Conservation (phyloP, 2,113 vertebrate species). For the Solenodon paradoxus region DNA sequence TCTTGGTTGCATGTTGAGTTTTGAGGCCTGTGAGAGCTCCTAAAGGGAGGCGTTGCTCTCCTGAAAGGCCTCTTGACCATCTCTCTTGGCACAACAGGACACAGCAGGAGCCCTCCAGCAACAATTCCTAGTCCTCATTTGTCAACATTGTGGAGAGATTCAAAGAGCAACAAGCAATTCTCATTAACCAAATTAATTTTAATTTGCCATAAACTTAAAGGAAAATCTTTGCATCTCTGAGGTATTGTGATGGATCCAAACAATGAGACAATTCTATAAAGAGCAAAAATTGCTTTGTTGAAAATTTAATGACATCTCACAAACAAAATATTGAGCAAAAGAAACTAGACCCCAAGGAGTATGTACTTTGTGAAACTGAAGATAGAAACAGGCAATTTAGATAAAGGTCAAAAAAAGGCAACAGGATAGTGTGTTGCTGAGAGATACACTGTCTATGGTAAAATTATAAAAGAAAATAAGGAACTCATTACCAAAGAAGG, state of each 20-base stretch:
- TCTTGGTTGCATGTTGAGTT: not conserved
- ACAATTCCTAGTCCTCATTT: not conserved
- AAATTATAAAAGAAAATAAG: not conserved
- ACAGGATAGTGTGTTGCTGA: not conserved
- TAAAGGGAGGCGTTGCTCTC: not conserved
- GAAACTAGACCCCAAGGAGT: not conserved
- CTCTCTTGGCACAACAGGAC: not conserved
- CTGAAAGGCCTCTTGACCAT: not conserved
- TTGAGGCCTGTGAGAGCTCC: not conserved
- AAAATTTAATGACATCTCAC: not conserved
- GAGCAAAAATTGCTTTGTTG: not conserved
- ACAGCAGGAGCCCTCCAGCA: not conserved
- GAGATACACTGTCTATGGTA: not conserved
- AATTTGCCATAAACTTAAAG: not conserved
- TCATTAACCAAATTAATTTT: not conserved
- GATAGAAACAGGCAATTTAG: no score
- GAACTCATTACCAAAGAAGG: not conserved
- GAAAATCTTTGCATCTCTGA: not conserved
- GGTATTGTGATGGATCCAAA: not conserved
- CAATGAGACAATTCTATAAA: not conserved
- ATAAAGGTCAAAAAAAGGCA: slow-evolving; percentile 5
- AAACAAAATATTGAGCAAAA: slow-evolving; percentile 40
- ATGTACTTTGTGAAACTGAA: not conserved
- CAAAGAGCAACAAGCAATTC: not conserved
- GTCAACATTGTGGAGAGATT: not conserved